phyloP scores from a whole-genome alignment of 2,888 invertebrate genomes.

The Drosophila fulvimacula region DNA sequence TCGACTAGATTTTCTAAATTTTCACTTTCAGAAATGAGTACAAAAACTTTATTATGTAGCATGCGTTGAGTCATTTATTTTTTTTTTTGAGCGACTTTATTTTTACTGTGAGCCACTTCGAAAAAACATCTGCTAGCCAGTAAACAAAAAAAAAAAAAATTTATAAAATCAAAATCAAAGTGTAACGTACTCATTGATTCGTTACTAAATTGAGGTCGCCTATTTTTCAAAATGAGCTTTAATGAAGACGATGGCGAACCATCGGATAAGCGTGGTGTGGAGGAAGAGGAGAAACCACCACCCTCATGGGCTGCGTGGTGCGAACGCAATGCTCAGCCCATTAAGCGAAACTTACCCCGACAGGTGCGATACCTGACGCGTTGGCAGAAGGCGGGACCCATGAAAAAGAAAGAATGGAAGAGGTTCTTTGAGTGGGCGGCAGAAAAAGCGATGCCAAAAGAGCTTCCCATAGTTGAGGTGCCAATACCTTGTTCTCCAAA shows the following conservation, averaged over 20 bases:
- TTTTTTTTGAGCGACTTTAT: neutral
- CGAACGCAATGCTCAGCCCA: slow-evolving; percentile 51
- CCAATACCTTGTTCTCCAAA: slow-evolving; percentile 42
- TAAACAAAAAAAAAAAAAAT: slow-evolving; percentile 16
- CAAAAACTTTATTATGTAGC: slow-evolving; percentile 6
- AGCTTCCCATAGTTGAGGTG: slow-evolving; percentile 4
- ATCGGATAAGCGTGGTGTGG: neutral
- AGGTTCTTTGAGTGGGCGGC: slow-evolving; percentile 51
- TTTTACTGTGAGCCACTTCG: neutral
- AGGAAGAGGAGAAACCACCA: neutral
- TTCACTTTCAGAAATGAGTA: too few relatives aligned
- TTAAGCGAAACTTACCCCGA: slow-evolving; percentile 3
- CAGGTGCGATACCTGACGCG: slow-evolving; percentile 25
- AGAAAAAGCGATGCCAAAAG: slow-evolving; percentile 41
- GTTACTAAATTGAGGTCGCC: neutral
- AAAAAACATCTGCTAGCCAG: slow-evolving; percentile 23
- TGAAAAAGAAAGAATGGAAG: slow-evolving; percentile 59
- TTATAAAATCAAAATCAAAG: slow-evolving; percentile 17
- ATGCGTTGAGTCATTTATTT: slow-evolving; percentile 28
- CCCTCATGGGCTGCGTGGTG: slow-evolving; percentile 56
- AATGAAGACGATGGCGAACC: slow-evolving; percentile 9
- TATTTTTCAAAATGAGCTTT: slow-evolving; percentile 22
- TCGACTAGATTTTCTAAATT: too few relatives aligned
- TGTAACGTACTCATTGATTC: neutral
- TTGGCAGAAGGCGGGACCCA: slow-evolving; percentile 65